Evolutionary conservation across 2,113 vertebrate genomes (phyloP).

Genomic region (Myrmecophaga tridactyla): DNA sequence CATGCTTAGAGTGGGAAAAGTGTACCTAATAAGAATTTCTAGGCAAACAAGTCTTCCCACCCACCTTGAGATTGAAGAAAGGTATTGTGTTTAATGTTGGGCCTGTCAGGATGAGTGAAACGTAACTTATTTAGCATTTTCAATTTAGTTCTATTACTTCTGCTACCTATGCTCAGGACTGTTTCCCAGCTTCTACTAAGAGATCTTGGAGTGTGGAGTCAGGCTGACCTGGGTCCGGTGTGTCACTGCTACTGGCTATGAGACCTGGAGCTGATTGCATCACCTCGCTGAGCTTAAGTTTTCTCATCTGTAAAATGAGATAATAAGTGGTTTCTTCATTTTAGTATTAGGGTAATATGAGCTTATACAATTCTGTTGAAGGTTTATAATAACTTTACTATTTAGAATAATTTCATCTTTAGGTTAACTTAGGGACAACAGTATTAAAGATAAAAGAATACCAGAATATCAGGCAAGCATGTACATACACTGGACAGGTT

Average conservation of each 20-base stretch:
- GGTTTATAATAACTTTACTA: not conserved
- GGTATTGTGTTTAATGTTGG: not conserved
- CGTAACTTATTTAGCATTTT: not conserved
- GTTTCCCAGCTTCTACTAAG: not conserved
- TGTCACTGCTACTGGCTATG: not conserved
- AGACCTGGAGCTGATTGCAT: not conserved
- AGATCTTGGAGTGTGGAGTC: not conserved
- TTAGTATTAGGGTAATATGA: slow-evolving; percentile 14
- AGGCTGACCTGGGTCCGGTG: not conserved
- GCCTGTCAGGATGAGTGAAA: not conserved
- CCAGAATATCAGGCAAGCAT: not conserved
- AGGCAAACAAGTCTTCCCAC: not conserved
- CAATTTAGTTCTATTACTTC: slow-evolving; percentile 8
- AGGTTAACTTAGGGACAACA: not conserved
- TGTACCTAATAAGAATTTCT: not conserved
- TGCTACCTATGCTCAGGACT: not conserved
- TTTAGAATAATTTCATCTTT: slow-evolving; percentile 21
- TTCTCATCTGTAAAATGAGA: not conserved
- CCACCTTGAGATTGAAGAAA: not conserved
- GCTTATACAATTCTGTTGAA: not conserved
- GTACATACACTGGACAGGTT: not conserved
- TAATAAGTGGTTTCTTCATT: not conserved
- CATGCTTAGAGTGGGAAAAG: not conserved
- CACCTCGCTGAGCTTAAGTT: not conserved
- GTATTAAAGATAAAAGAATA: not conserved